Evolutionary conservation across 2,888 invertebrate species (phyloP).

Genomic region (Pristionchus fissidentatus): DNA sequence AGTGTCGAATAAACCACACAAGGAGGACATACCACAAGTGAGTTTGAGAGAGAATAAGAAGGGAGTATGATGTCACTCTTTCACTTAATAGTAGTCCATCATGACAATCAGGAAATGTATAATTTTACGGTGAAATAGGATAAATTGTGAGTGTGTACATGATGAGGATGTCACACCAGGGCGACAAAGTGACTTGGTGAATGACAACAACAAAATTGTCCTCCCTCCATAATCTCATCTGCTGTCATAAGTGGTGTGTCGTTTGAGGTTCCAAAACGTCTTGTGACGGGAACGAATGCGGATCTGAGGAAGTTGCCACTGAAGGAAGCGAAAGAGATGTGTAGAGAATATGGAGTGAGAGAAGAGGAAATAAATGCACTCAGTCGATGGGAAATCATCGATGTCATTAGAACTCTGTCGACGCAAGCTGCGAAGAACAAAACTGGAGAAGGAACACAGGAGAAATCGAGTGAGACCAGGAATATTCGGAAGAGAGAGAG

Average conservation of each 20-base stretch:
- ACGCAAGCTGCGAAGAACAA: conserved; percentile 88
- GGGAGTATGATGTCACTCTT: background rate
- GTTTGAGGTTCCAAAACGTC: conserved; percentile 75
- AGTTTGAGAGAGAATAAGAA: background rate
- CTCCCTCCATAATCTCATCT: background rate
- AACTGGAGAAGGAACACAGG: conserved; percentile 49
- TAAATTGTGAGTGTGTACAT: background rate
- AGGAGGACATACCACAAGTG: conserved; percentile 61
- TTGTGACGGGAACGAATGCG: conserved; percentile 97
- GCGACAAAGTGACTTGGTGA: no score
- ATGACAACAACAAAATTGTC: no score
- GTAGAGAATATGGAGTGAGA: conserved; percentile 95
- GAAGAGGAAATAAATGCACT: conserved; percentile 87
- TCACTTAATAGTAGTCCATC: background rate
- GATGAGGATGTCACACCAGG: background rate
- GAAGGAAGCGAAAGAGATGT: conserved; percentile 93
- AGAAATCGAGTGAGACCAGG: no score
- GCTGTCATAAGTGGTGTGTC: background rate
- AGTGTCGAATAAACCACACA: conserved; percentile 93
- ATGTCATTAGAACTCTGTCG: conserved; percentile 95
- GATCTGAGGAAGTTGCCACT: conserved; percentile 93
- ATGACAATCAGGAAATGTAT: no score
- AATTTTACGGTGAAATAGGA: background rate
- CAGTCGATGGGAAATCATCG: conserved; percentile 86
- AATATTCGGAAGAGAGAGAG: background rate